Evolutionary conservation across 2,113 vertebrate genomes (phyloP).

Genomic region (Lepus europaeus): DNA sequence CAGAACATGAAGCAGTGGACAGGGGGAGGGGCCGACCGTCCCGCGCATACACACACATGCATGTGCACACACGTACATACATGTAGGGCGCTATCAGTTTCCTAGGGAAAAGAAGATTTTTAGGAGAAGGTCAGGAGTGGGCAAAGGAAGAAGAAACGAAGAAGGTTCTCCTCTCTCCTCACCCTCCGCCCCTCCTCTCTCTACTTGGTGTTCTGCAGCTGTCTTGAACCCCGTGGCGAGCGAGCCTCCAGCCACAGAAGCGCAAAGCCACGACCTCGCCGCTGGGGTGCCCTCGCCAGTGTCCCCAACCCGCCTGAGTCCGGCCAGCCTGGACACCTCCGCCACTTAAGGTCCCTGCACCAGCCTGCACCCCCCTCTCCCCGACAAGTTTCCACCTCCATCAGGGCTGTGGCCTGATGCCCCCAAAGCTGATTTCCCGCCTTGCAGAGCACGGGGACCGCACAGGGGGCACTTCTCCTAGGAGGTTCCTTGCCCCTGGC

Average conservation of each 20-base stretch:
- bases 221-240: constrained; percentile 83
- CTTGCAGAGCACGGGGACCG: not conserved
- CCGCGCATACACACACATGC: not conserved
- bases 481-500: not conserved
- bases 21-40: not conserved
- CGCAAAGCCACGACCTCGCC: constrained; percentile 82
- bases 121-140: not conserved
- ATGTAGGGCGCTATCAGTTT: not conserved
- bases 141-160: constrained; percentile 57
- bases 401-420: not conserved
- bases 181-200: not conserved
- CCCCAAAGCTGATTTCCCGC: not conserved
- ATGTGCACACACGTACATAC: not conserved
- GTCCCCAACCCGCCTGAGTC: not conserved
- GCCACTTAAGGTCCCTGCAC: not conserved
- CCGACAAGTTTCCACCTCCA: not conserved
- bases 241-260: constrained; percentile 78
- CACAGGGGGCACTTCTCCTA: not conserved
- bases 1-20: constrained; percentile 54
- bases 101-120: not conserved
- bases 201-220: constrained; percentile 82
- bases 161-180: not conserved
- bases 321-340: not conserved
- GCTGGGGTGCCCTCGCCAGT: constrained; percentile 49
- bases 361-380: not conserved